Evolutionary conservation across 2,888 invertebrate genomes (phyloP).

Genomic region (Theretra japonica): DNA sequence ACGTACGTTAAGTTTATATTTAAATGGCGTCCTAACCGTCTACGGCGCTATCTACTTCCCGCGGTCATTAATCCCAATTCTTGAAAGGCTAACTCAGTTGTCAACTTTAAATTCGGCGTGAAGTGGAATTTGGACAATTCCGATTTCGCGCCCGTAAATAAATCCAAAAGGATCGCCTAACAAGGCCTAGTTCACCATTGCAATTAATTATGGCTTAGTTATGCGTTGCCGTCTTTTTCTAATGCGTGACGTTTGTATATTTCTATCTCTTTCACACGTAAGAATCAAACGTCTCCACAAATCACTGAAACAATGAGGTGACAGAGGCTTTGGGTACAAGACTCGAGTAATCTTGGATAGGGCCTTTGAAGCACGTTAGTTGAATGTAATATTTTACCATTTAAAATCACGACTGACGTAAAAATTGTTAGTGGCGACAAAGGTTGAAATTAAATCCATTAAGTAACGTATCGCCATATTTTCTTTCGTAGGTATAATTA

Average conservation of each 20-base stretch:
- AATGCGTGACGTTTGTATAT: not conserved
- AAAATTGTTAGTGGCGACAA: no score
- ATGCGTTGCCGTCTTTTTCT: slow-evolving; percentile 34
- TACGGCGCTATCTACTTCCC: not conserved
- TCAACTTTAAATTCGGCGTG: slow-evolving; percentile 71
- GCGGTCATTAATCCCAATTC: slow-evolving; percentile 12
- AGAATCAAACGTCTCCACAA: slow-evolving; percentile 60
- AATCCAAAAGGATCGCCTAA: slow-evolving; percentile 59
- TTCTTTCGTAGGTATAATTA: no score
- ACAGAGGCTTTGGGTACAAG: slow-evolving; percentile 53
- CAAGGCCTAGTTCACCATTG: slow-evolving; percentile 68
- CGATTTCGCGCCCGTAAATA: slow-evolving; percentile 47
- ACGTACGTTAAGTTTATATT: no score
- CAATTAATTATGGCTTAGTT: slow-evolving; percentile 67
- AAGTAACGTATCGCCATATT: no score
- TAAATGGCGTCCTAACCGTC: not conserved
- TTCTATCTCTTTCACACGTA: slow-evolving; percentile 35
- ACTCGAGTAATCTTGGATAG: slow-evolving; percentile 37
- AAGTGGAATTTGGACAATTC: slow-evolving; percentile 67
- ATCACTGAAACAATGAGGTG: slow-evolving; percentile 75
- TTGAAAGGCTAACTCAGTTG: slow-evolving; percentile 53
- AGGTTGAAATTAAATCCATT: no score
- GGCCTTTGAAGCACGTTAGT: not conserved
- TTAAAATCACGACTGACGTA: no score
- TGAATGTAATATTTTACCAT: no score